phyloP scores from a whole-genome alignment of 2,888 invertebrate genomes.

The Adelognathus sp. region DNA sequence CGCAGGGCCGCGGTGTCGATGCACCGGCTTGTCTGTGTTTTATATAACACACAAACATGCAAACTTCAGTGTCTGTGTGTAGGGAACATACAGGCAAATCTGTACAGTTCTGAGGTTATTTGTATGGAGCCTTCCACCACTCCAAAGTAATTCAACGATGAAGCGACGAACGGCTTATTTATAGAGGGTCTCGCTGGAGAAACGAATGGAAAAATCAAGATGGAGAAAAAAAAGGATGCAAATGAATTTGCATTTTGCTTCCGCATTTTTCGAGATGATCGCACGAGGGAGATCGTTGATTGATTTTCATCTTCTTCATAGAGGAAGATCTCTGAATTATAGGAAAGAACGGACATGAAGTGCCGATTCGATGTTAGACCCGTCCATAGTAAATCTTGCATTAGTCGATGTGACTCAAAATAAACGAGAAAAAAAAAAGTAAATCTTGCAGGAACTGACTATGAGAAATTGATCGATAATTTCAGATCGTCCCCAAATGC shows the following conservation, averaged over 20 bases:
- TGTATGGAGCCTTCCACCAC: not conserved
- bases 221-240: not conserved
- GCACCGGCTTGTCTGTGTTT: constrained; percentile 30
- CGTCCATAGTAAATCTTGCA: no score
- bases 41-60: not conserved
- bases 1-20: constrained; percentile 46
- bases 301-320: no score
- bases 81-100: not conserved
- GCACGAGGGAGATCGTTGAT: no score
- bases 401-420: no score
- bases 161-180: constrained; percentile 18
- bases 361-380: no score
- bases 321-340: no score
- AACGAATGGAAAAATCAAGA: not conserved
- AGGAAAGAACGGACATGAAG: no score
- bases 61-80: not conserved
- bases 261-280: not conserved
- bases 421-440: no score
- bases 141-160: constrained; percentile 26
- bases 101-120: constrained; percentile 15
- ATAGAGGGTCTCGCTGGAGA: constrained; percentile 1
- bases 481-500: no score
- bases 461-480: no score
- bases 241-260: not conserved
- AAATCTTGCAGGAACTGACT: no score